Conservation (phyloP, 2,113 vertebrate genomes). For the Ammospiza nelsoni region DNA sequence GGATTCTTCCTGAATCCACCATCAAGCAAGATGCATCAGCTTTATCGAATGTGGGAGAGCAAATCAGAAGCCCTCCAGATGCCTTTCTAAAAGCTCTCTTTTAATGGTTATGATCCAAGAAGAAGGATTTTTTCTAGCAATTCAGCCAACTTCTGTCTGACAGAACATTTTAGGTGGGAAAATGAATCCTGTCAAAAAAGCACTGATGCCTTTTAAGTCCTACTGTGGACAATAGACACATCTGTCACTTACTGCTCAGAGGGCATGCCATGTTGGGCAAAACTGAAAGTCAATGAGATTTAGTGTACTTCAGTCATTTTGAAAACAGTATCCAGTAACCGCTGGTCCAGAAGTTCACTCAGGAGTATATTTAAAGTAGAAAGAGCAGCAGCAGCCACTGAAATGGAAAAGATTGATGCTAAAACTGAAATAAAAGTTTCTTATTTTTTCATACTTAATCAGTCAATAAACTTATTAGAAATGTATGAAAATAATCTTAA, state of each 20-base stretch:
- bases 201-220: slow-evolving; percentile 52
- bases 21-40: background rate
- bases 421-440: background rate
- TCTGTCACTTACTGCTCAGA: slow-evolving; percentile 39
- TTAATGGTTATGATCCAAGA: background rate
- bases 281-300: slow-evolving; percentile 54
- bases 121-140: background rate
- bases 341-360: background rate
- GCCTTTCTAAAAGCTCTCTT: slow-evolving; percentile 14
- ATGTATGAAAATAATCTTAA: background rate
- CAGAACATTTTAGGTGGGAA: slow-evolving; percentile 43
- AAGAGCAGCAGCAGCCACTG: background rate
- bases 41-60: background rate
- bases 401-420: background rate
- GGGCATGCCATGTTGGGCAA: background rate
- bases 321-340: background rate
- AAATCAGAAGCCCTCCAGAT: background rate
- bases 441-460: background rate
- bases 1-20: background rate
- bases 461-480: background rate
- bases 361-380: background rate
- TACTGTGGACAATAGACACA: slow-evolving; percentile 47
- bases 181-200: slow-evolving; percentile 58
- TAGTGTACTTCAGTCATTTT: slow-evolving; percentile 12
- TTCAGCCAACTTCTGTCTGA: slow-evolving; percentile 20